Percentiles rank a stretch among this genome's conserved stretches.
phyloP scores from a whole-genome alignment of 2,888 invertebrate genomes.

The Drosophila ezoana region DNA sequence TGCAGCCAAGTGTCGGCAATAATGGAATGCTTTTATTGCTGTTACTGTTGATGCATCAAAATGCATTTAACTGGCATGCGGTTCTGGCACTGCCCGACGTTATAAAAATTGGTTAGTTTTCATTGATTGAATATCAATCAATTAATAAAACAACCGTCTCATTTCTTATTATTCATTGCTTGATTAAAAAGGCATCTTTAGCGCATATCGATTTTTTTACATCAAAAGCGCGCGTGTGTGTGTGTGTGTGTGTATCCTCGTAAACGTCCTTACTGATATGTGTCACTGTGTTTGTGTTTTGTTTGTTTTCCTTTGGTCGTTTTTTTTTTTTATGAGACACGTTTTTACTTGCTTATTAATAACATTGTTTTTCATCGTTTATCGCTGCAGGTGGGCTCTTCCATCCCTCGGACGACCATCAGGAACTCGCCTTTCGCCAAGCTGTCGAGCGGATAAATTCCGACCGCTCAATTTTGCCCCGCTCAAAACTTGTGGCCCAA shows the following conservation, averaged over 20 bases:
- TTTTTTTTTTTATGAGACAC: background rate
- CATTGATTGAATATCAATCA: constrained; percentile 33
- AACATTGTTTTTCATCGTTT: constrained; percentile 15
- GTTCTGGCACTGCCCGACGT: constrained; percentile 79
- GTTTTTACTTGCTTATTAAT: constrained; percentile 5
- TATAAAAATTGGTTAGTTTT: constrained; percentile 82
- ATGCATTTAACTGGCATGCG: constrained; percentile 34
- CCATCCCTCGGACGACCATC: constrained; percentile 94
- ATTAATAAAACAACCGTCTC: constrained; percentile 6
- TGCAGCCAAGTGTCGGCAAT: constrained; percentile 33
- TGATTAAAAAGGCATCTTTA: constrained; percentile 34
- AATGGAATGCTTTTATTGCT: constrained; percentile 31
- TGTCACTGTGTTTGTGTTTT: constrained; percentile 46
- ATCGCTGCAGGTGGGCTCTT: constrained; percentile 91
- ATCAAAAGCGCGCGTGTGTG: constrained; percentile 54
- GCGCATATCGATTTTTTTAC: constrained; percentile 78
- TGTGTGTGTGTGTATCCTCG: constrained; percentile 28
- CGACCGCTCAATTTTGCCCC: constrained; percentile 91
- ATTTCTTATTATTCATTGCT: constrained; percentile 5
- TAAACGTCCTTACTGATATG: constrained; percentile 25
- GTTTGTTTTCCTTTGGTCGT: constrained; percentile 31
- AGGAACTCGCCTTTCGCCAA: constrained; percentile 96
- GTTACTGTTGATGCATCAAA: constrained; percentile 49
- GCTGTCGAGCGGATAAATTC: constrained; percentile 96
- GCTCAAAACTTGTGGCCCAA: constrained; percentile 95